Conservation (phyloP, 2,797 vertebrate genomes). For the Cossypha niveicapilla region DNA sequence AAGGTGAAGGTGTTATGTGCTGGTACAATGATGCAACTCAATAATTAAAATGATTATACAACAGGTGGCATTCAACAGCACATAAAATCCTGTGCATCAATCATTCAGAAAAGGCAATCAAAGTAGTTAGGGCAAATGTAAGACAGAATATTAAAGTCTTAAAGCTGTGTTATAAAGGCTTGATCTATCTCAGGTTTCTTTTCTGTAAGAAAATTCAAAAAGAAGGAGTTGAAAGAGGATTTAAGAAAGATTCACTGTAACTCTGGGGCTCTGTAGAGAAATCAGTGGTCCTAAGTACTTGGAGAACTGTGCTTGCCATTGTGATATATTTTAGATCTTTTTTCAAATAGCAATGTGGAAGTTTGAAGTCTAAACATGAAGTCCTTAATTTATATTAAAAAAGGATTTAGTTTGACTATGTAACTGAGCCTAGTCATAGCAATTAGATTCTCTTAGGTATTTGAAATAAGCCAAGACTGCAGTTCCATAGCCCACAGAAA, state of each 20-base stretch:
- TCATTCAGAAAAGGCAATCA: conserved; percentile 52
- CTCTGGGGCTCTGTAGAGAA: not conserved
- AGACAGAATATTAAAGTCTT: conserved; percentile 14
- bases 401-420: not conserved
- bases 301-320: not conserved
- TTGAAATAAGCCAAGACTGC: not conserved
- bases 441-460: not conserved
- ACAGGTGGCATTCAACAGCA: conserved; percentile 56
- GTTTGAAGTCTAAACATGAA: not conserved
- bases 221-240: not conserved
- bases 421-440: not conserved
- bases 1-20: conserved; percentile 2
- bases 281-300: not conserved
- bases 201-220: not conserved
- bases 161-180: not conserved
- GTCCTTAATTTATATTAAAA: not conserved
- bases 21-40: conserved; percentile 4
- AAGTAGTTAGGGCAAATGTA: conserved; percentile 38
- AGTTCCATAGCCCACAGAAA: not conserved
- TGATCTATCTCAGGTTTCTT: not conserved
- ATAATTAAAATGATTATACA: conserved; percentile 67
- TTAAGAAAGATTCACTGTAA: not conserved
- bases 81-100: conserved; percentile 49
- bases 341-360: not conserved
- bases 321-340: not conserved